Evolutionary conservation across 2,113 vertebrate genomes (phyloP).

Genomic region (Bufo bufo): DNA sequence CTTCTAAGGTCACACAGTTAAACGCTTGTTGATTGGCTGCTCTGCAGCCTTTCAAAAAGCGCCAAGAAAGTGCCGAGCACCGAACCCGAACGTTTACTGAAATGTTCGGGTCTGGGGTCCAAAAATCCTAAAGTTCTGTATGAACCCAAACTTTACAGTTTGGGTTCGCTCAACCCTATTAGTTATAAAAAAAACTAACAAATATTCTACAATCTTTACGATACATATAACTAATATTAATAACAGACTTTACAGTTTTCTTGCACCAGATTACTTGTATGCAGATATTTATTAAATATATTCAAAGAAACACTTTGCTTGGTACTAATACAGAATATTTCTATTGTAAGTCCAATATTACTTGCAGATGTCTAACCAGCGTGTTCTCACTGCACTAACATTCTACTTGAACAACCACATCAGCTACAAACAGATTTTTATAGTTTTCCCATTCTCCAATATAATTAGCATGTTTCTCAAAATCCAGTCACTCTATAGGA

Average conservation of each 20-base stretch:
- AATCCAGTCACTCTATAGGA: background rate
- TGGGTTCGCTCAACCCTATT: no score
- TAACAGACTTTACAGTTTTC: background rate
- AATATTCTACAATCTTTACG: background rate
- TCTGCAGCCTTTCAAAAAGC: no score
- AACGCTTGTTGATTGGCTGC: no score
- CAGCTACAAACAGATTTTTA: background rate
- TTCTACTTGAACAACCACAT: background rate
- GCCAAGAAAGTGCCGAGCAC: no score
- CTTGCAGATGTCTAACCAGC: background rate
- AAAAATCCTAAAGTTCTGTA: no score
- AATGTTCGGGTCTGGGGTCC: no score
- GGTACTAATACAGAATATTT: background rate
- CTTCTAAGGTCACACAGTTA: no score
- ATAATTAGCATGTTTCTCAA: background rate
- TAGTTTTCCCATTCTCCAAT: background rate
- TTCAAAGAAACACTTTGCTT: background rate
- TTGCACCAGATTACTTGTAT: background rate
- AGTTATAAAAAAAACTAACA: background rate
- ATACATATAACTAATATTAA: background rate
- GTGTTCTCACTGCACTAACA: background rate
- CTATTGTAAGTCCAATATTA: background rate
- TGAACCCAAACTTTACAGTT: no score
- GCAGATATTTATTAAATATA: background rate
- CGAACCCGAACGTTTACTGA: no score